Evolutionary conservation across 2,888 invertebrate genomes (phyloP).

Genomic region (Mythimna impura): DNA sequence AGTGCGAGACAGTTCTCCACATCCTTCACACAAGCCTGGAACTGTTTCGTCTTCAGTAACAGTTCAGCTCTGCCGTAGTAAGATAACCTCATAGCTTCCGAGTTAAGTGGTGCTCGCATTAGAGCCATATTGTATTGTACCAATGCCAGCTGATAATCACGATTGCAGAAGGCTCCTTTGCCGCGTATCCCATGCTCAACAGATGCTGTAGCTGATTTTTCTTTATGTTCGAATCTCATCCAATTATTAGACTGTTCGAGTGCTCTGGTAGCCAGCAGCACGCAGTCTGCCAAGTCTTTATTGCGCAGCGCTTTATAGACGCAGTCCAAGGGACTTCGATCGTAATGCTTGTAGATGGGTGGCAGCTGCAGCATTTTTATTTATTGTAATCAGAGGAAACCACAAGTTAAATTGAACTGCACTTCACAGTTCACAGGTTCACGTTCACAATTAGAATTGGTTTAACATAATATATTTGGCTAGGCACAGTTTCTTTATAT

Average conservation of each 20-base stretch:
- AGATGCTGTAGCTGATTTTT: slow-evolving; percentile 13
- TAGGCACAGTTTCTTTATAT: no score
- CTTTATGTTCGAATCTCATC: not conserved
- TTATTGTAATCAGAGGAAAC: slow-evolving; percentile 7
- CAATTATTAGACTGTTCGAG: not conserved
- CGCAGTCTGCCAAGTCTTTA: slow-evolving; percentile 37
- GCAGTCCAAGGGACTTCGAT: not conserved
- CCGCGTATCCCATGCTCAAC: slow-evolving; percentile 2
- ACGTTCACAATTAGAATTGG: no score
- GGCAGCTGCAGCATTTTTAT: slow-evolving; percentile 18
- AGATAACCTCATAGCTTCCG: slow-evolving; percentile 35
- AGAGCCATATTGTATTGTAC: slow-evolving; percentile 26
- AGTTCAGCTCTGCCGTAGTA: slow-evolving; percentile 41
- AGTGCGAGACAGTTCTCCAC: slow-evolving; percentile 33
- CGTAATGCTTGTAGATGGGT: not conserved
- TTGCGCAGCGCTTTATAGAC: slow-evolving; percentile 28
- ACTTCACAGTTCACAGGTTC: not conserved
- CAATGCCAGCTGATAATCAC: slow-evolving; percentile 20
- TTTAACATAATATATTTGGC: no score
- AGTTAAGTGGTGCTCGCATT: slow-evolving; percentile 26
- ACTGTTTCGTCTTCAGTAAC: slow-evolving; percentile 6
- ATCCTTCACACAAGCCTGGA: slow-evolving; percentile 30
- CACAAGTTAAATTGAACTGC: not conserved
- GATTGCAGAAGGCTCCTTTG: slow-evolving; percentile 11
- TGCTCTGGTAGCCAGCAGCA: not conserved